These are phyloP conservation scores for Dicyrtoma fusca DNA, from an alignment of 2,888 invertebrate species.

Conservation along the genomic window DNA sequence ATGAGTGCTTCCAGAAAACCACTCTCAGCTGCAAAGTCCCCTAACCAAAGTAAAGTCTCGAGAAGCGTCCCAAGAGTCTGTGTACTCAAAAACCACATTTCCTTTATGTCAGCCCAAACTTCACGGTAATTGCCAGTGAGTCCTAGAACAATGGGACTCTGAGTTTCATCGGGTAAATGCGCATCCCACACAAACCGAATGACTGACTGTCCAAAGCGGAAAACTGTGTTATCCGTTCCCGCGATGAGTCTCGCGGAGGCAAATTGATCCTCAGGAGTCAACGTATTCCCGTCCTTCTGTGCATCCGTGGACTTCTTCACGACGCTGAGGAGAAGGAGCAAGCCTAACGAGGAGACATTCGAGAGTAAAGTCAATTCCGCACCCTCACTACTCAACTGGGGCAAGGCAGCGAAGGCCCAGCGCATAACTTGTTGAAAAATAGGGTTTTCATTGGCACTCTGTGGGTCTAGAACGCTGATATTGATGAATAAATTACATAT, in stretches of 20 bases:
- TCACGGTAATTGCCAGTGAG: slow-evolving; percentile 84
- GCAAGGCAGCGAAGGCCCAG: slow-evolving; percentile 54
- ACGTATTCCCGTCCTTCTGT: slow-evolving; percentile 42
- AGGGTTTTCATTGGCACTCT: slow-evolving; percentile 76
- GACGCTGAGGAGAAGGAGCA: slow-evolving; percentile 80
- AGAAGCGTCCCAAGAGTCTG: slow-evolving; percentile 85
- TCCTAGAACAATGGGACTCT: slow-evolving; percentile 76
- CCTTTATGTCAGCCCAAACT: slow-evolving; percentile 85
- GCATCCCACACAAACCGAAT: slow-evolving; percentile 93
- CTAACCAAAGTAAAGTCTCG: slow-evolving; percentile 82
- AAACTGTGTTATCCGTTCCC: slow-evolving; percentile 67
- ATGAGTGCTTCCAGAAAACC: slow-evolving; percentile 92
- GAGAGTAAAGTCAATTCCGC: slow-evolving; percentile 79
- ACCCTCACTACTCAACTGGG: slow-evolving; percentile 38
- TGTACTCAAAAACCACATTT: slow-evolving; percentile 92
- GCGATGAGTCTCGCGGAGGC: slow-evolving; percentile 63
- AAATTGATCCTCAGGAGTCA: slow-evolving; percentile 55
- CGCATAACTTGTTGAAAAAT: slow-evolving; percentile 77
- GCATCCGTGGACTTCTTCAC: slow-evolving; percentile 68
- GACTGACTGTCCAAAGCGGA: slow-evolving; percentile 84
- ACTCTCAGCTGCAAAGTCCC: slow-evolving; percentile 87
- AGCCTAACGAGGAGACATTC: slow-evolving; percentile 79
- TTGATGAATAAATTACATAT: slow-evolving; percentile 92
- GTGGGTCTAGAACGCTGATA: slow-evolving; percentile 82
- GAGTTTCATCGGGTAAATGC: slow-evolving; percentile 78